phyloP scores from a whole-genome alignment of 2,113 vertebrate species.

The Oenanthe melanoleuca region DNA sequence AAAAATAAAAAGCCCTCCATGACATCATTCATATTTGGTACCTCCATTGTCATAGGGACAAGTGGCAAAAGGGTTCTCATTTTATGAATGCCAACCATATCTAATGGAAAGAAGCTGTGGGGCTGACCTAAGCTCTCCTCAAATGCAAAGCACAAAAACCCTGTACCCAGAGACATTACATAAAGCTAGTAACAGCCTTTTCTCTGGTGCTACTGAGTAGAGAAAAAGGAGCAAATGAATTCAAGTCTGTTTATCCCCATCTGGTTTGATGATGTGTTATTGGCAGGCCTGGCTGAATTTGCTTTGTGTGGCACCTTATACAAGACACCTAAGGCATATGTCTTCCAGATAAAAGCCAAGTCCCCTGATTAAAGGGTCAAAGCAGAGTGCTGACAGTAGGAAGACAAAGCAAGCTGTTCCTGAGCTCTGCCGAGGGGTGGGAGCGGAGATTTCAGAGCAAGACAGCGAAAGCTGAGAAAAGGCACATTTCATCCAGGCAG shows the following conservation, averaged over 20 bases:
- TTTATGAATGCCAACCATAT: constrained; percentile 23
- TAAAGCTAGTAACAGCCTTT: constrained; percentile 42
- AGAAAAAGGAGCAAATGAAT: constrained; percentile 62
- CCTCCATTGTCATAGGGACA: not conserved
- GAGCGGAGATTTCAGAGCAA: constrained; percentile 58
- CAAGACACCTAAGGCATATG: constrained; percentile 64
- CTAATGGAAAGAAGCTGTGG: not conserved
- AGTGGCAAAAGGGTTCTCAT: not conserved
- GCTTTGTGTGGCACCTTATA: constrained; percentile 58
- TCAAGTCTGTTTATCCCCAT: constrained; percentile 66
- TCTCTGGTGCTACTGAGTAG: constrained; percentile 30
- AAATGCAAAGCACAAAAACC: not conserved
- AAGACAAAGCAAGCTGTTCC: constrained; percentile 67
- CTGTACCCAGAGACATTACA: not conserved
- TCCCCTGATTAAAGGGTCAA: constrained; percentile 70
- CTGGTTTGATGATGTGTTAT: constrained; percentile 63
- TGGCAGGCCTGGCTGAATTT: constrained; percentile 57
- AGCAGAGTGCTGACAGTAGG: constrained; percentile 65
- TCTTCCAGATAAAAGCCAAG: constrained; percentile 66
- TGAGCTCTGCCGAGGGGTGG: constrained; percentile 37
- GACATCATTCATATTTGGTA: not conserved
- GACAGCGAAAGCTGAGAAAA: constrained; percentile 58
- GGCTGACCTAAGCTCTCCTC: not conserved
- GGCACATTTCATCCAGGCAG: not conserved
- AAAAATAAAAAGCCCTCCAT: not conserved